A percentile compares a stretch with the other conserved stretches of the same genome.
Evolutionary conservation across 2,797 vertebrate species (phyloP).

Genomic region (Falco biarmicus): DNA sequence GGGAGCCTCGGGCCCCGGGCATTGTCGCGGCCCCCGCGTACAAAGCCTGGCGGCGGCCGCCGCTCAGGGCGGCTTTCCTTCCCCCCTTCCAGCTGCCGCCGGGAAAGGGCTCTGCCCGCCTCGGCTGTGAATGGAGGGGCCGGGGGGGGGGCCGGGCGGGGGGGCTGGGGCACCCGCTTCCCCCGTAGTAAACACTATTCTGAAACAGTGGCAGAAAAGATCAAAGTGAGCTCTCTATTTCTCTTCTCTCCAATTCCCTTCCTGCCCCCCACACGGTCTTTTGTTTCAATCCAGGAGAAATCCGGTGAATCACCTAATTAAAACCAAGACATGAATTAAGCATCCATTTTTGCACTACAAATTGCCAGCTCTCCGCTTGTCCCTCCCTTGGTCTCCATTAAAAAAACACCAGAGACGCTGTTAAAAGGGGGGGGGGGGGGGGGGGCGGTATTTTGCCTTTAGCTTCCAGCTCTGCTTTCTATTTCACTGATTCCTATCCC

Average conservation of each 20-base stretch:
- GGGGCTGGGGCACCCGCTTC: conserved; percentile 17
- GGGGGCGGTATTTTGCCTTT: conserved; percentile 78
- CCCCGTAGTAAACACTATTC: conserved; percentile 61
- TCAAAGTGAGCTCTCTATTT: conserved; percentile 67
- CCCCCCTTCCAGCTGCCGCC: neutral
- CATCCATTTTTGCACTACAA: conserved; percentile 82
- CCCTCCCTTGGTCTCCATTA: conserved; percentile 83
- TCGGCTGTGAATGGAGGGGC: conserved; percentile 33
- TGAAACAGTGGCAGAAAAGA: conserved; percentile 79
- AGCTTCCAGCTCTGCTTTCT: conserved; percentile 85
- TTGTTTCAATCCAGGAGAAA: conserved; percentile 80
- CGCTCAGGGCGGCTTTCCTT: neutral
- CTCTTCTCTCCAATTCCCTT: neutral
- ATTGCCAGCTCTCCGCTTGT: conserved; percentile 78
- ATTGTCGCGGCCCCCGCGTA: conserved; percentile 68
- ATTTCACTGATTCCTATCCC: conserved; percentile 87
- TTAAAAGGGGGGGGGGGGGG: conserved; percentile 74
- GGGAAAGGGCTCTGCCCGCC: conserved; percentile 54
- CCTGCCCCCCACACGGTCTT: conserved; percentile 60
- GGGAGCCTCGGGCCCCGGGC: conserved; percentile 45
- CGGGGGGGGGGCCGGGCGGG: neutral
- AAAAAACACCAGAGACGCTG: conserved; percentile 80
- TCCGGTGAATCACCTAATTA: conserved; percentile 84
- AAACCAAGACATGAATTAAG: conserved; percentile 84
- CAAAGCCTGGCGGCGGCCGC: conserved; percentile 63